Evolutionary conservation across 2,113 vertebrate species (phyloP).

Genomic region (Rhynchomys soricoides): DNA sequence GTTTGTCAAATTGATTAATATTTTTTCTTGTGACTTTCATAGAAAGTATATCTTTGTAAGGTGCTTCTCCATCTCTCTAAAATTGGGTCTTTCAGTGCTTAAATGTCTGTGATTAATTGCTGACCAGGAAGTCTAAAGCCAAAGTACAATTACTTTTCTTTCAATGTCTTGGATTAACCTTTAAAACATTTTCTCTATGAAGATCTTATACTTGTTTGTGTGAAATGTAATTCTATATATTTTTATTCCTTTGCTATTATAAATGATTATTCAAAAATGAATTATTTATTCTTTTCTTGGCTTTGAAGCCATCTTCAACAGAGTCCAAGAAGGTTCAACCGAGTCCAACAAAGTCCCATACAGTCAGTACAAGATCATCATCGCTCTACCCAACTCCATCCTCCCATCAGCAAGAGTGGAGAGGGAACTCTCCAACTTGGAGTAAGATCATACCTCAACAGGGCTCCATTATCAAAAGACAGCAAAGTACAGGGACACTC

Average conservation of each 20-base stretch:
- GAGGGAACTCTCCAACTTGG: conserved; percentile 28
- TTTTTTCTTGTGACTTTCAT: background rate
- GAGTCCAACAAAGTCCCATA: conserved; percentile 40
- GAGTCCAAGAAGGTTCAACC: conserved; percentile 44
- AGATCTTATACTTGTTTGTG: conserved; percentile 30
- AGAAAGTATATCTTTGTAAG: background rate
- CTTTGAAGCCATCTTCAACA: conserved; percentile 56
- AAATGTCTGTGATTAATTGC: background rate
- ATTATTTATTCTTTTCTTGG: conserved; percentile 58
- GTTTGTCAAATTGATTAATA: background rate
- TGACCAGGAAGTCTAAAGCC: too few species aligned
- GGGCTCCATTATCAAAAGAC: background rate
- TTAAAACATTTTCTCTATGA: conserved; percentile 39
- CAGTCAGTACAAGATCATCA: conserved; percentile 33
- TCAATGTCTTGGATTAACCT: conserved; percentile 26
- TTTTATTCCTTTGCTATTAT: conserved; percentile 16
- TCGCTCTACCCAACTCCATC: background rate
- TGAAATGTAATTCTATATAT: background rate
- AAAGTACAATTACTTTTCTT: background rate
- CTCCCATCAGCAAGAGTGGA: background rate
- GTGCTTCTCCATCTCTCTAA: background rate
- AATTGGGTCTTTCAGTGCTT: background rate
- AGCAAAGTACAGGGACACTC: background rate
- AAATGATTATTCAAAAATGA: conserved; percentile 53
- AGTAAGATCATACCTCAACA: conserved; percentile 1